Evolutionary conservation across 35 echinoderm and acorn worm species (phyloP).

Genomic region (Apostichopus parvimensis): DNA sequence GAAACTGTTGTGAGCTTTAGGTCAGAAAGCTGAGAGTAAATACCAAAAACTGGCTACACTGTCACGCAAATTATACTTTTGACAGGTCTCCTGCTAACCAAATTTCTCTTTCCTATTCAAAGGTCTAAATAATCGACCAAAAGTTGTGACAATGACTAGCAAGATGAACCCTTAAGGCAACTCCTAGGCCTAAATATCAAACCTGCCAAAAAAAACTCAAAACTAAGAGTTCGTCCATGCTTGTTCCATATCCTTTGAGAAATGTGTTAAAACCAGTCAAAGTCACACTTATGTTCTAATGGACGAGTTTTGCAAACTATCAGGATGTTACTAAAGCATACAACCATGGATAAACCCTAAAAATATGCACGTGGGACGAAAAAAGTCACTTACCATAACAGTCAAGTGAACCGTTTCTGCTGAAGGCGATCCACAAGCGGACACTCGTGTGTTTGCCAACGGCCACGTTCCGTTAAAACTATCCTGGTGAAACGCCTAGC

Average conservation of each 20-base stretch:
- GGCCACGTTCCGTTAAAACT: background rate
- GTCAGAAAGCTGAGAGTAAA: background rate
- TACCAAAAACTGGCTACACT: background rate
- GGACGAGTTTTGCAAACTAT: background rate
- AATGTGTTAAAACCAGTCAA: background rate
- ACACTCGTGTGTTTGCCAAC: constrained; percentile 1
- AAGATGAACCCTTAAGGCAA: background rate
- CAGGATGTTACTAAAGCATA: too few species aligned
- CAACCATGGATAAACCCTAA: background rate
- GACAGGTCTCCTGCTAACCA: background rate
- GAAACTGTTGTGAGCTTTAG: background rate
- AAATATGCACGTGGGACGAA: background rate
- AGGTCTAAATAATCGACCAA: background rate
- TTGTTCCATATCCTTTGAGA: background rate
- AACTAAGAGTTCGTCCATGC: background rate
- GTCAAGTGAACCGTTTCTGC: constrained; percentile 23
- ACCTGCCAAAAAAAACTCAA: background rate
- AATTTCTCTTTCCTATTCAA: background rate
- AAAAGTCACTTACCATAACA: constrained; percentile 40
- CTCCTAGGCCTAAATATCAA: background rate
- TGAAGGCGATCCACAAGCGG: constrained; percentile 7
- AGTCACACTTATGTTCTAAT: background rate
- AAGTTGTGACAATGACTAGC: background rate
- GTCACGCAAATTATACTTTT: background rate
- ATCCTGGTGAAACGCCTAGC: background rate